These are phyloP conservation scores for Trachymyrmex cornetzi DNA, from an alignment of 1,140 invertebrate species.

Conservation along the genomic window DNA sequence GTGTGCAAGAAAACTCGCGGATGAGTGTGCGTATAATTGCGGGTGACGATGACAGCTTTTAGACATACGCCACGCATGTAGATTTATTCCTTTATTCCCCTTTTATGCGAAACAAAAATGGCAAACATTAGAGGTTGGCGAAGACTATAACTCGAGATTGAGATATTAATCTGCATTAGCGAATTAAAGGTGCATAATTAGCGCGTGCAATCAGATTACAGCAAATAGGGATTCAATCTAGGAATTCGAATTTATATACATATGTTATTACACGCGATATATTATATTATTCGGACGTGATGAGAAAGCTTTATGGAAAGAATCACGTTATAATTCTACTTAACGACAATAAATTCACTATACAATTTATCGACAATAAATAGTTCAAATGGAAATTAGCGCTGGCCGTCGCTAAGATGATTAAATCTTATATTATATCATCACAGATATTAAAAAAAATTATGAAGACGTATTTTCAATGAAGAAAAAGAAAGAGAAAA, in stretches of 20 bases:
- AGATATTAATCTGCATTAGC: slow-evolving; percentile 27
- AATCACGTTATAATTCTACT: slow-evolving; percentile 68
- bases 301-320: slow-evolving; percentile 22
- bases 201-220: slow-evolving; percentile 15
- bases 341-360: slow-evolving; percentile 72
- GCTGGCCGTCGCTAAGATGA: slow-evolving; percentile 73
- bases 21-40: slow-evolving; percentile 39
- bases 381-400: slow-evolving; percentile 62
- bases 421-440: slow-evolving; percentile 62
- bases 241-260: slow-evolving; percentile 10
- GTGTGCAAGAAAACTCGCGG: not conserved
- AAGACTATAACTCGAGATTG: slow-evolving; percentile 26
- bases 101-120: not conserved
- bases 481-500: not conserved
- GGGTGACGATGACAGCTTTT: slow-evolving; percentile 63
- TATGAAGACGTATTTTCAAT: slow-evolving; percentile 70
- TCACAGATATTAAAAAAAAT: slow-evolving; percentile 65
- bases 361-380: slow-evolving; percentile 74
- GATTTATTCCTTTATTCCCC: slow-evolving; percentile 13
- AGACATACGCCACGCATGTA: not conserved
- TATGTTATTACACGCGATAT: slow-evolving; percentile 14
- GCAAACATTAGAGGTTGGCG: slow-evolving; percentile 14
- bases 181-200: slow-evolving; percentile 7
- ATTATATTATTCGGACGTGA: not conserved
- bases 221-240: slow-evolving; percentile 6